Evolutionary conservation across 2,888 invertebrate genomes (phyloP).

Genomic region (Lacanobia oleracea): DNA sequence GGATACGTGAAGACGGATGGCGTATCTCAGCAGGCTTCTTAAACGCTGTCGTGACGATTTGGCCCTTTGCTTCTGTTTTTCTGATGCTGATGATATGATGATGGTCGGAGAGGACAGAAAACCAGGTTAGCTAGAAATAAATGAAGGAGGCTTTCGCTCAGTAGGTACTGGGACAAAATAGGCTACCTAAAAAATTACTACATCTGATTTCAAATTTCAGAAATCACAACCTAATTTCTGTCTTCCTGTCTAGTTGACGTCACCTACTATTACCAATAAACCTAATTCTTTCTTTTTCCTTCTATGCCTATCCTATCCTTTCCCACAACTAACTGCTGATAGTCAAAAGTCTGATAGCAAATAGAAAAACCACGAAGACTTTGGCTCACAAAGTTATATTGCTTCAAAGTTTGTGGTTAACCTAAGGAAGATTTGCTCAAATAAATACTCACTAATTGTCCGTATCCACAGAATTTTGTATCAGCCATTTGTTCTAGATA

Average conservation of each 20-base stretch:
- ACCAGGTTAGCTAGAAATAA: too few relatives aligned
- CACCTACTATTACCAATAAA: background rate
- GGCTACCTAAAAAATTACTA: too few relatives aligned
- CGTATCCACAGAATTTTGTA: background rate
- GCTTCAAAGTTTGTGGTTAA: background rate
- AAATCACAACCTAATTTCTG: background rate
- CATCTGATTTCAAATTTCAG: background rate
- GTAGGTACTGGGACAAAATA: too few relatives aligned
- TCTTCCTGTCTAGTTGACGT: background rate
- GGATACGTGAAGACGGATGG: too few relatives aligned
- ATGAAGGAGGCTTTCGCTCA: too few relatives aligned
- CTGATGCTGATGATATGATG: too few relatives aligned
- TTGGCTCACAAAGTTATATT: slow-evolving; percentile 6
- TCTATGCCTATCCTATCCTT: too few relatives aligned
- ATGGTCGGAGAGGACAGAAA: too few relatives aligned
- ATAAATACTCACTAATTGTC: slow-evolving; percentile 11
- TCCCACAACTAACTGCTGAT: background rate
- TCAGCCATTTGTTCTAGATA: background rate
- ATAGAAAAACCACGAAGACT: background rate
- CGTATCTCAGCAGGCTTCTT: too few relatives aligned
- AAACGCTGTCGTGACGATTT: too few relatives aligned
- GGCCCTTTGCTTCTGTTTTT: too few relatives aligned
- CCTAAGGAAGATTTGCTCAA: slow-evolving; percentile 4
- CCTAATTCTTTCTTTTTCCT: background rate
- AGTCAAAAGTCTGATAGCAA: background rate